Base-by-base conservation (phyloP, 2,797 vertebrate genomes). In the Macropus fuliginosus region DNA sequence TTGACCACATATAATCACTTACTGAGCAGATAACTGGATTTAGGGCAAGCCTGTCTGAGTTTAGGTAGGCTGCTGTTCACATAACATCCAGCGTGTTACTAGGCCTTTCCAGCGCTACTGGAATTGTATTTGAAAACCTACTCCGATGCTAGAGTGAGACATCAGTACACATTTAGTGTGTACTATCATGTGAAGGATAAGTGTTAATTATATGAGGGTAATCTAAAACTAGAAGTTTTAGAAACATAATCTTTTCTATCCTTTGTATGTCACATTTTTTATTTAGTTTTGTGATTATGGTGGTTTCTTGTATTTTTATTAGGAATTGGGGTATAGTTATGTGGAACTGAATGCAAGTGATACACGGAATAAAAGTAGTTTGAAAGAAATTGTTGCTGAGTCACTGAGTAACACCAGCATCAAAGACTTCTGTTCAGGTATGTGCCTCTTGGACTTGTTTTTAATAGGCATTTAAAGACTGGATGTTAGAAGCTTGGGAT, bases 291-390 rank as follows among this genome's bases (percentile, higher is more conserved):
- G 89, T 96, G 4, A 28, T 55, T 55, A 54, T 95, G 66, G 62
- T 87, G 10, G 74, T 90, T 95, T 95, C 55, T 91, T 96, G 92
- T 98, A 5, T 98, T 97, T 94, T 92, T 11, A 95, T 91, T 97
- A 99, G 99, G 99, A 99, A 96, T 95, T 99, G 98, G 99, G 99
- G 8, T 99, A 99, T 95, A 99, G 99, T 98, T 99, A 99, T 0
- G 99, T 99, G 98, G 99, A 99, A 98, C 99, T 99, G 98, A 99
- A 99, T 91, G 99, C 99, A 96, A 99, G 99, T 95, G 99, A 99
- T 92, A 99, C 99, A 11, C 99, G 99, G 94, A 99, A 99, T 98
- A 99, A 99, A 98, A 99, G 98, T 98, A 99, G 99, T 92, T 98
- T 99, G 89, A 99, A 99, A 98, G 98, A 99, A 62, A 98, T 99